Percentiles rank a stretch among this genome's conserved stretches.
Evolutionary conservation across 2,888 invertebrate species (phyloP).

Genomic region (Oxyscelio sp.): DNA sequence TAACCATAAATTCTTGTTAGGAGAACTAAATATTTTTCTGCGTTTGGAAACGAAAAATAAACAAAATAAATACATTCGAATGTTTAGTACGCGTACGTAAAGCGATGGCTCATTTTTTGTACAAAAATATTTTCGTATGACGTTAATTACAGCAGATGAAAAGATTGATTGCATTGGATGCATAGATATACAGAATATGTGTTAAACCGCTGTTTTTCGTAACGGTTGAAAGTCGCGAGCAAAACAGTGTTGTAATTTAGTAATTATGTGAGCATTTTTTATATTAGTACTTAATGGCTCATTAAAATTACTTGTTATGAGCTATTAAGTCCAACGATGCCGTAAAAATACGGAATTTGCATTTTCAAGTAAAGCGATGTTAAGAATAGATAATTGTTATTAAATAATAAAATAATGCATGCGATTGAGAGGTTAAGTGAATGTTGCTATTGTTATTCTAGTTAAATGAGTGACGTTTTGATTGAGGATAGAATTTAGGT

Average conservation of each 20-base stretch:
- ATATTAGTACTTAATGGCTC: conserved; percentile 55
- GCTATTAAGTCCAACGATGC: conserved; percentile 51
- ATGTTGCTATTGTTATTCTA: no score
- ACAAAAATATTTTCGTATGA: no score
- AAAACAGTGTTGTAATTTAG: conserved; percentile 60
- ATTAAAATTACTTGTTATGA: conserved; percentile 69
- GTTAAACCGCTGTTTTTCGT: conserved; percentile 18
- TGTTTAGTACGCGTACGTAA: no score
- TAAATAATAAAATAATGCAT: conserved; percentile 38
- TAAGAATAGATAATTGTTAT: conserved; percentile 22
- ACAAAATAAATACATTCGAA: no score
- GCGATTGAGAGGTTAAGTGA: no score
- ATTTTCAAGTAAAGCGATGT: conserved; percentile 27
- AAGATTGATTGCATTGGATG: neutral
- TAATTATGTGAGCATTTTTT: conserved; percentile 62
- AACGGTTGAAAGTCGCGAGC: conserved; percentile 21
- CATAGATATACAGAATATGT: neutral
- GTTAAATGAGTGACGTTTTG: no score
- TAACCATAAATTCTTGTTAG: no score
- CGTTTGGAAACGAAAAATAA: no score
- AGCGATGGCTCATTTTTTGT: no score
- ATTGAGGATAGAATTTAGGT: no score
- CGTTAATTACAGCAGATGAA: no score
- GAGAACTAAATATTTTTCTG: no score
- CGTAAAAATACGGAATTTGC: conserved; percentile 40